These are phyloP conservation scores for Rhagoletis pomonella DNA, from an alignment of 1,140 invertebrate species.

Conservation along the genomic window DNA sequence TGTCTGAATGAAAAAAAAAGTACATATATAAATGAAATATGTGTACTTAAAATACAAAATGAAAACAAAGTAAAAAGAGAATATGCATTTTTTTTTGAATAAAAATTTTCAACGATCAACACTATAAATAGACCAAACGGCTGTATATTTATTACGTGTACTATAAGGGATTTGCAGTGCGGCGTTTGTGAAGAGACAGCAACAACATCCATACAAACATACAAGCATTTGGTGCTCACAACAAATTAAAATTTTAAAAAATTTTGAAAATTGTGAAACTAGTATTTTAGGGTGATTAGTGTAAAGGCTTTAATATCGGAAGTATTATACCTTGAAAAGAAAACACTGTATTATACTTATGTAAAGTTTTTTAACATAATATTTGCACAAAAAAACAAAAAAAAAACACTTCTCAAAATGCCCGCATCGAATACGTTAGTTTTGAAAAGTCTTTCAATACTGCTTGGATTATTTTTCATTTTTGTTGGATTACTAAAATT, in stretches of 20 bases:
- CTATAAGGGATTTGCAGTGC: conserved; percentile 39
- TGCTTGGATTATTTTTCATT: conserved; percentile 95
- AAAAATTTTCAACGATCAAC: conserved; percentile 45
- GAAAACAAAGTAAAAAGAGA: conserved; percentile 26
- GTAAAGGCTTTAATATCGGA: no score
- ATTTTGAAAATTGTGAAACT: not conserved
- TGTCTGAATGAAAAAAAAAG: conserved; percentile 17
- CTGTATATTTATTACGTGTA: conserved; percentile 45
- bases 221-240: not conserved
- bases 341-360: not conserved
- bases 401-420: conserved; percentile 60
- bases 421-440: conserved; percentile 81
- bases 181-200: conserved; percentile 6
- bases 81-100: conserved; percentile 44
- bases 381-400: not conserved
- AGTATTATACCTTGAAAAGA: no score
- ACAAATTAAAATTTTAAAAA: not conserved
- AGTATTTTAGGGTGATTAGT: no score
- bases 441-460: conserved; percentile 90
- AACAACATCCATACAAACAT: not conserved
- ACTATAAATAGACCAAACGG: conserved; percentile 46
- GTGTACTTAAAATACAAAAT: conserved; percentile 46
- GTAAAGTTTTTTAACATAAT: not conserved
- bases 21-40: conserved; percentile 34
- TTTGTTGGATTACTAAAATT: conserved; percentile 95